A percentile compares a stretch with the other conserved stretches of the same genome.
Conservation (phyloP, 2,888 invertebrate species). For the Amaurobius ferox region DNA sequence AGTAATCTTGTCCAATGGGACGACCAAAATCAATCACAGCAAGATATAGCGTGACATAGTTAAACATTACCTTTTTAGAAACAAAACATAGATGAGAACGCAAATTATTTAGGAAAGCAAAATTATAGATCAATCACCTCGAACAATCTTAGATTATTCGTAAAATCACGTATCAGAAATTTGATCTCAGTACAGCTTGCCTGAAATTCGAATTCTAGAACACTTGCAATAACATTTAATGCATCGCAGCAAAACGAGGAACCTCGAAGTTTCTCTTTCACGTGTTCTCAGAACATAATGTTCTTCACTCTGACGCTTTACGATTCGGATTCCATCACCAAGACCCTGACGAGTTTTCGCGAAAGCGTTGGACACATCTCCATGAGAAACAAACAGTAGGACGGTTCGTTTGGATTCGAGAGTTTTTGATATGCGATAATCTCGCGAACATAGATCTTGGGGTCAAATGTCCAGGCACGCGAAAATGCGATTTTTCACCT, state of each 20-base stretch:
- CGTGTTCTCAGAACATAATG: neutral
- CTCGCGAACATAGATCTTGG: constrained; percentile 10
- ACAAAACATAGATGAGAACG: neutral
- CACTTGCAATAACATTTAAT: neutral
- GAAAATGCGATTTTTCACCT: constrained; percentile 40
- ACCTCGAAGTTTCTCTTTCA: neutral
- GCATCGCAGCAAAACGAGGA: constrained; percentile 3
- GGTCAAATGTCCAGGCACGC: constrained; percentile 33
- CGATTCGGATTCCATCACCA: neutral
- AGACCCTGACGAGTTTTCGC: constrained; percentile 51
- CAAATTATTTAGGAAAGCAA: no score
- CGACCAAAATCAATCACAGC: neutral
- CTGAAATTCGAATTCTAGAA: constrained; percentile 11
- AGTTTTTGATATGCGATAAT: neutral
- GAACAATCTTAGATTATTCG: neutral
- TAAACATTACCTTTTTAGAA: neutral
- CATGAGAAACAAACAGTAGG: constrained; percentile 13
- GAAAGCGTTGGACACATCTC: constrained; percentile 19
- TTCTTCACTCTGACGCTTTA: constrained; percentile 23
- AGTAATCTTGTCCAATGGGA: neutral
- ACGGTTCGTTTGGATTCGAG: neutral
- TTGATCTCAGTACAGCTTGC: constrained; percentile 21
- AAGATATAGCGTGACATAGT: neutral
- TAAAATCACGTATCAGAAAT: constrained; percentile 12
- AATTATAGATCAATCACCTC: neutral